These are phyloP conservation scores for Gymnobelideus leadbeateri DNA, from an alignment of 2,113 vertebrate species.

Conservation along the genomic window DNA sequence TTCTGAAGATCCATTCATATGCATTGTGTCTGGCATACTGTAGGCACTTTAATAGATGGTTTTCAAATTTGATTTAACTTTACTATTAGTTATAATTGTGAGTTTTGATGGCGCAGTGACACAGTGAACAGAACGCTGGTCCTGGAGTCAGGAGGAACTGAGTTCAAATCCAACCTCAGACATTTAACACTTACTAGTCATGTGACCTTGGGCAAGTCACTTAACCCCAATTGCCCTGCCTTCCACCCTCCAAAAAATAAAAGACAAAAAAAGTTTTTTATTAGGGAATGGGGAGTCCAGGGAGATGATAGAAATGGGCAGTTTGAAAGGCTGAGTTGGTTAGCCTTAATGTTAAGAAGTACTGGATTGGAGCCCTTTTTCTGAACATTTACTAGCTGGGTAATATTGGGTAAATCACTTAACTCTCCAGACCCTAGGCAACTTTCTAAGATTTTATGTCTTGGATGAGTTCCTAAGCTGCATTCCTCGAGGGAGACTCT, in stretches of 20 bases:
- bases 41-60: neutral
- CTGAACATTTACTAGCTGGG: neutral
- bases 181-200: too few relatives aligned
- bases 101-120: neutral
- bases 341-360: neutral
- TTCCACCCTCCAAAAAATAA: too few relatives aligned
- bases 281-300: neutral
- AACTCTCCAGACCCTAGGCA: neutral
- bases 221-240: too few relatives aligned
- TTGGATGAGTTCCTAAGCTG: neutral
- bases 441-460: neutral
- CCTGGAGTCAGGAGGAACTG: too few relatives aligned
- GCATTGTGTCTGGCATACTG: neutral
- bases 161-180: too few relatives aligned
- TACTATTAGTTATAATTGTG: neutral
- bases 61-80: neutral
- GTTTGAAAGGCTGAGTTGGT: neutral
- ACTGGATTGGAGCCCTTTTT: neutral
- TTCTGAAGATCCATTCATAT: neutral
- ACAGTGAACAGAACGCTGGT: too few relatives aligned
- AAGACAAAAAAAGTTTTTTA: too few relatives aligned
- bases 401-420: neutral
- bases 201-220: too few relatives aligned
- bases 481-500: neutral
- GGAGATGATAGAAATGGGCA: neutral